phyloP scores from a whole-genome alignment of 2,797 vertebrate species.

The Scarus forsteni region DNA sequence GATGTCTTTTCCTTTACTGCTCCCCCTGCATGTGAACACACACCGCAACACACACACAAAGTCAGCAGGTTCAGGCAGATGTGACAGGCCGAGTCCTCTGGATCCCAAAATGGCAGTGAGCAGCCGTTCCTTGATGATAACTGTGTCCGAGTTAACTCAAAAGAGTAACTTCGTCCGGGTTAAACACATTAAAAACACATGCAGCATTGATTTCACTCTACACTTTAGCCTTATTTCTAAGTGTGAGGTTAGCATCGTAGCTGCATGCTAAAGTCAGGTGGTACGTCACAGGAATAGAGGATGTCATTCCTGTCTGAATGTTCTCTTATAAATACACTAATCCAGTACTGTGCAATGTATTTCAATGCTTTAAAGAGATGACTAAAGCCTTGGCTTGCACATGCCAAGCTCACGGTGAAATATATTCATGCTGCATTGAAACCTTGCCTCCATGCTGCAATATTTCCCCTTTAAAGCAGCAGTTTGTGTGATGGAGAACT shows the following conservation, averaged over 20 bases:
- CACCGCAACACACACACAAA: slow-evolving; percentile 26
- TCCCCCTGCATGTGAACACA: slow-evolving; percentile 83
- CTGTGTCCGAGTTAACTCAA: slow-evolving; percentile 79
- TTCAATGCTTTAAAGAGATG: slow-evolving; percentile 72
- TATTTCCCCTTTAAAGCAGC: slow-evolving; percentile 49
- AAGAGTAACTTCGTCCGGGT: slow-evolving; percentile 80
- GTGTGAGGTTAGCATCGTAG: slow-evolving; percentile 61
- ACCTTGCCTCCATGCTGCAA: slow-evolving; percentile 80
- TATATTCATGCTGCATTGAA: slow-evolving; percentile 83
- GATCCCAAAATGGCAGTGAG: slow-evolving; percentile 65
- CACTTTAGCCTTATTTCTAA: slow-evolving; percentile 45
- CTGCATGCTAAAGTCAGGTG: slow-evolving; percentile 76
- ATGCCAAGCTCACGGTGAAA: slow-evolving; percentile 71
- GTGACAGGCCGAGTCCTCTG: slow-evolving; percentile 26
- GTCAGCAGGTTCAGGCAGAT: slow-evolving; percentile 40
- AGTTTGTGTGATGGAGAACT: slow-evolving; percentile 51
- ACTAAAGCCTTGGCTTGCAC: slow-evolving; percentile 63
- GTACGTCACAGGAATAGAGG: slow-evolving; percentile 49
- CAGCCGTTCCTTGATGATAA: slow-evolving; percentile 68
- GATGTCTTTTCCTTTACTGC: slow-evolving; percentile 95
- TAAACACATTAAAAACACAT: slow-evolving; percentile 79
- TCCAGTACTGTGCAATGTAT: slow-evolving; percentile 60
- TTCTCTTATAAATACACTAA: slow-evolving; percentile 42
- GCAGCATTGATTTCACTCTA: slow-evolving; percentile 74
- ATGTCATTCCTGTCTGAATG: slow-evolving; percentile 64